phyloP scores from a whole-genome alignment of 2,797 vertebrate genomes.

The Gymnothorax reevesii region DNA sequence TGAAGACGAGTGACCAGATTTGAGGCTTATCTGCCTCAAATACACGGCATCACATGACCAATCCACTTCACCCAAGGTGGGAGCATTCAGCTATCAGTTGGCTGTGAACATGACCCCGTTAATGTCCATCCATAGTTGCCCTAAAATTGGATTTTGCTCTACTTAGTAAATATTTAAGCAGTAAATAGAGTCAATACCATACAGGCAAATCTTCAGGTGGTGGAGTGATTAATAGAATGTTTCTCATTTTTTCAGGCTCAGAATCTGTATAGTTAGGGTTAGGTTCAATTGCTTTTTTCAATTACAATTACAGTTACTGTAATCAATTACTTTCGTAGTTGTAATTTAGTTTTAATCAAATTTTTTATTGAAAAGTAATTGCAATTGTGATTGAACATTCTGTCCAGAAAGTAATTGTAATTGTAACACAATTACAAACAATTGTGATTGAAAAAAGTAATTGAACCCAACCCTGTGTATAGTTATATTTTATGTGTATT shows the following conservation, averaged over 20 bases:
- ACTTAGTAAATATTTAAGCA: conserved; percentile 9
- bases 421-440: too few species aligned
- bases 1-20: neutral
- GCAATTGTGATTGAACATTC: too few species aligned
- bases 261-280: too few species aligned
- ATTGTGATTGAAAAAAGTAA: too few species aligned
- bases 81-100: neutral
- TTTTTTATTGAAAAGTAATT: too few species aligned
- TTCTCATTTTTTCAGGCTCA: neutral
- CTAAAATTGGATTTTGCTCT: neutral
- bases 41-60: neutral
- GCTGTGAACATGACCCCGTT: neutral
- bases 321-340: too few species aligned
- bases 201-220: neutral
- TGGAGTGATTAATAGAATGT: neutral
- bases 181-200: neutral
- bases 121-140: neutral
- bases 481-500: too few species aligned
- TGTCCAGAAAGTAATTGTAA: too few species aligned
- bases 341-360: too few species aligned
- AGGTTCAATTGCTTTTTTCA: too few species aligned
- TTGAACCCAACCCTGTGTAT: too few species aligned
- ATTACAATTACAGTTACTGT: too few species aligned
- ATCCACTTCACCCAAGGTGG: neutral
- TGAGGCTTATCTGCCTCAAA: neutral